Evolutionary conservation across 2,888 invertebrate genomes (phyloP).

Genomic region (Eupithecia subfuscata): DNA sequence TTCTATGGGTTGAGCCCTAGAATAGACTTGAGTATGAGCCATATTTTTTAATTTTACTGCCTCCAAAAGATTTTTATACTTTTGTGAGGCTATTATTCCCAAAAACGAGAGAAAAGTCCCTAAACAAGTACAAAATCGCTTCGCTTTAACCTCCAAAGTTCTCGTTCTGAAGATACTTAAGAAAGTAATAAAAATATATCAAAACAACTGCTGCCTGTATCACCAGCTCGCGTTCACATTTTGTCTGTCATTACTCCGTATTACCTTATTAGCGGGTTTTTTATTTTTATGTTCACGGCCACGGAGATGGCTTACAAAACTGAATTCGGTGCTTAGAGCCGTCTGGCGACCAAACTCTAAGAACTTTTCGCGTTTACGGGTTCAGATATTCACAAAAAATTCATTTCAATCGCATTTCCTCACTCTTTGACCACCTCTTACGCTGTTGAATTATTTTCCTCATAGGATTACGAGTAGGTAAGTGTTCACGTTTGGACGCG

Average conservation of each 20-base stretch:
- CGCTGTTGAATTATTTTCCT: neutral
- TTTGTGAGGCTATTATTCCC: neutral
- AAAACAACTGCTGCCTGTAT: conserved; percentile 29
- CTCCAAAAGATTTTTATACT: neutral
- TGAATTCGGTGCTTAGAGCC: conserved; percentile 9
- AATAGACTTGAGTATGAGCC: neutral
- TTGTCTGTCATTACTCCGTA: conserved; percentile 24
- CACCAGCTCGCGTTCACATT: conserved; percentile 19
- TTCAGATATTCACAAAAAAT: neutral
- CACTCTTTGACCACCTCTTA: neutral
- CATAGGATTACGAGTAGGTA: neutral
- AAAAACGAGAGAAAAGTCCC: conserved; percentile 6
- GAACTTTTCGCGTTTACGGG: neutral
- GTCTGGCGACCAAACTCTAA: neutral
- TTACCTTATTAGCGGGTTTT: conserved; percentile 25
- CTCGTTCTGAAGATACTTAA: conserved; percentile 7
- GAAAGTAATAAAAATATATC: conserved; percentile 30
- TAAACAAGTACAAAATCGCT: conserved; percentile 4
- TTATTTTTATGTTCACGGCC: conserved; percentile 17
- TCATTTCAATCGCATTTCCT: neutral
- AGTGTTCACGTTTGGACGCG: neutral
- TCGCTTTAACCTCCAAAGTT: conserved; percentile 17
- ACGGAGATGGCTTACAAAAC: neutral
- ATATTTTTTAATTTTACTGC: neutral
- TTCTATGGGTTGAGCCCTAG: neutral